Conservation (phyloP, 2,797 vertebrate species). For the Streptopelia turtur region DNA sequence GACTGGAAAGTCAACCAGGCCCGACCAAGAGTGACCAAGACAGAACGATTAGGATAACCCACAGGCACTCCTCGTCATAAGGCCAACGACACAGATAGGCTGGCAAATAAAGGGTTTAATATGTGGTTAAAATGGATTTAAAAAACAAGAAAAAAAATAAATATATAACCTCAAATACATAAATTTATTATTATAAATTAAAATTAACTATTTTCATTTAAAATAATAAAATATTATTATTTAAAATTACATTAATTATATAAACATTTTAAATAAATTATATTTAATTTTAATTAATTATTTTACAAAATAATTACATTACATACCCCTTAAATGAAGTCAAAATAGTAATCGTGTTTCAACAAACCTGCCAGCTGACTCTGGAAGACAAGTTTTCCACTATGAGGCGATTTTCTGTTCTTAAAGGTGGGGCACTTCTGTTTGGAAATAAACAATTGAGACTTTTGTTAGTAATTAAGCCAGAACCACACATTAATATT, state of each 20-base stretch:
- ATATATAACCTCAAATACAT: constrained; percentile 78
- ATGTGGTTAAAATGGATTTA: constrained; percentile 98
- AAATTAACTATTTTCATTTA: constrained; percentile 56
- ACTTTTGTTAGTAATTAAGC: neutral
- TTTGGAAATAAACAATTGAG: constrained; percentile 4
- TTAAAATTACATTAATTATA: constrained; percentile 59
- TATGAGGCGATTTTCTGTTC: constrained; percentile 96
- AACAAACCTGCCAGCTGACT: constrained; percentile 98
- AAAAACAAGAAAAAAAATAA: constrained; percentile 80
- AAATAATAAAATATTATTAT: constrained; percentile 60
- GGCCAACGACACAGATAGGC: constrained; percentile 99
- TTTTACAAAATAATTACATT: constrained; percentile 55
- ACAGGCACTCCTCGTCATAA: constrained; percentile 95
- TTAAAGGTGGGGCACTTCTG: constrained; percentile 93
- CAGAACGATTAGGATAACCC: constrained; percentile 95
- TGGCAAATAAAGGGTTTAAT: constrained; percentile 99
- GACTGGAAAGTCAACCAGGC: constrained; percentile 95
- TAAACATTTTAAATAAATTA: constrained; percentile 15
- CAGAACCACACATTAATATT: fast-evolving
- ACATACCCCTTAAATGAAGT: constrained; percentile 75
- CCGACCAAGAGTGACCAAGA: constrained; percentile 99
- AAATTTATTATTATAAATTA: constrained; percentile 71
- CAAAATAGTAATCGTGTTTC: constrained; percentile 72
- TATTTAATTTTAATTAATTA: constrained; percentile 40
- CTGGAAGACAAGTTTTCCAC: constrained; percentile 96